Conservation (phyloP, 2,888 invertebrate genomes). For the Seira ritae region DNA sequence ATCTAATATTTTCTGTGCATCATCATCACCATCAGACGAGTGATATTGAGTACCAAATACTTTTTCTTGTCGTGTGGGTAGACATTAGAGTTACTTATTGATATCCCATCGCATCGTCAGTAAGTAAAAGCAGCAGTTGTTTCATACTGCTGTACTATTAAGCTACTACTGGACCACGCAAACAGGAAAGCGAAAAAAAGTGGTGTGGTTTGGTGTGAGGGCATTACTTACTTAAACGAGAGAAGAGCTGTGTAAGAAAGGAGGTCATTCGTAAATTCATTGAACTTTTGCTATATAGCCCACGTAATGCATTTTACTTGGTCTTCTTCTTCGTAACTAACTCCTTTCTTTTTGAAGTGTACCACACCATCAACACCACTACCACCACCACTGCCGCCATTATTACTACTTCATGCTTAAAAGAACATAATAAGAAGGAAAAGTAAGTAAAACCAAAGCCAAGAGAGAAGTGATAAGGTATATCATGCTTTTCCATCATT, state of each 20-base stretch:
- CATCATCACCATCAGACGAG: not conserved
- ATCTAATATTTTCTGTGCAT: not conserved
- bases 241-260: constrained; percentile 50
- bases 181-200: constrained; percentile 46
- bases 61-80: not conserved
- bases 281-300: constrained; percentile 60
- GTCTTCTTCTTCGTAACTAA: not conserved
- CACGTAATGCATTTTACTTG: constrained; percentile 34
- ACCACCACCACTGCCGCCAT: no score
- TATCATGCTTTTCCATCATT: constrained; percentile 14
- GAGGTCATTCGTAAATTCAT: constrained; percentile 65
- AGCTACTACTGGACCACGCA: constrained; percentile 55
- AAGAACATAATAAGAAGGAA: no score
- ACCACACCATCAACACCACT: not conserved
- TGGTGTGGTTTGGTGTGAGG: constrained; percentile 14
- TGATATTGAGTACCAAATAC: not conserved
- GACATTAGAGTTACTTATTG: not conserved
- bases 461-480: not conserved
- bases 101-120: not conserved
- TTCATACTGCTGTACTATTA: not conserved
- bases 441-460: not conserved
- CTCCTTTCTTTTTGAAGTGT: constrained; percentile 2
- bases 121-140: constrained; percentile 9
- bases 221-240: constrained; percentile 41
- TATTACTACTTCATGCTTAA: no score